These are phyloP conservation scores for Melanophora roralis DNA, from an alignment of 2,888 invertebrate species.

Conservation along the genomic window DNA sequence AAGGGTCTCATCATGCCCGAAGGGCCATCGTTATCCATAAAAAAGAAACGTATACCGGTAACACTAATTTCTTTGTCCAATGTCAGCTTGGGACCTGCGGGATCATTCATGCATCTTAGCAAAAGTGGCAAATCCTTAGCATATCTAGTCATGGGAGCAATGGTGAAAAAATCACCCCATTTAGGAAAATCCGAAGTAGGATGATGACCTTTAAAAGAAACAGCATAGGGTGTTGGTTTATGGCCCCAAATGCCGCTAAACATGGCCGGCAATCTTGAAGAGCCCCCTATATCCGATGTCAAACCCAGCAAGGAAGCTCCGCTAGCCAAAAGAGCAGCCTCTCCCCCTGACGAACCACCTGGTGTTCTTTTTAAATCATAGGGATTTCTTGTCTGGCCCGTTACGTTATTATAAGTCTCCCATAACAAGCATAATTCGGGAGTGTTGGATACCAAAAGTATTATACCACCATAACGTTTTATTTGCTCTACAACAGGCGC, in stretches of 20 bases:
- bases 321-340: slow-evolving; percentile 86
- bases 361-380: slow-evolving; percentile 87
- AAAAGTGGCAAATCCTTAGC: slow-evolving; percentile 89
- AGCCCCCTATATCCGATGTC: slow-evolving; percentile 94
- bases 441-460: slow-evolving; percentile 91
- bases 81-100: slow-evolving; percentile 77
- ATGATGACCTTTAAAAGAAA: slow-evolving; percentile 83
- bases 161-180: slow-evolving; percentile 84
- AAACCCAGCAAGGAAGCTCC: slow-evolving; percentile 89
- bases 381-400: slow-evolving; percentile 92
- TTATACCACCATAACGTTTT: slow-evolving; percentile 88
- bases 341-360: slow-evolving; percentile 95
- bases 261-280: slow-evolving; percentile 91
- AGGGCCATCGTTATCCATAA: slow-evolving; percentile 87
- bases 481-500: slow-evolving; percentile 85
- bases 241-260: slow-evolving; percentile 96
- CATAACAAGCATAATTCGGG: slow-evolving; percentile 94
- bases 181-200: slow-evolving; percentile 80
- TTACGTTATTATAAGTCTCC: slow-evolving; percentile 92
- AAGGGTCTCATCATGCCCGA: slow-evolving; percentile 80
- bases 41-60: slow-evolving; percentile 85
- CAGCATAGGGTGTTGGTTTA: slow-evolving; percentile 86
- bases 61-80: slow-evolving; percentile 78
- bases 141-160: slow-evolving; percentile 93
- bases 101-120: slow-evolving; percentile 83